phyloP scores from a whole-genome alignment of 2,797 vertebrate genomes.

The Mormyrops boulengeri region DNA sequence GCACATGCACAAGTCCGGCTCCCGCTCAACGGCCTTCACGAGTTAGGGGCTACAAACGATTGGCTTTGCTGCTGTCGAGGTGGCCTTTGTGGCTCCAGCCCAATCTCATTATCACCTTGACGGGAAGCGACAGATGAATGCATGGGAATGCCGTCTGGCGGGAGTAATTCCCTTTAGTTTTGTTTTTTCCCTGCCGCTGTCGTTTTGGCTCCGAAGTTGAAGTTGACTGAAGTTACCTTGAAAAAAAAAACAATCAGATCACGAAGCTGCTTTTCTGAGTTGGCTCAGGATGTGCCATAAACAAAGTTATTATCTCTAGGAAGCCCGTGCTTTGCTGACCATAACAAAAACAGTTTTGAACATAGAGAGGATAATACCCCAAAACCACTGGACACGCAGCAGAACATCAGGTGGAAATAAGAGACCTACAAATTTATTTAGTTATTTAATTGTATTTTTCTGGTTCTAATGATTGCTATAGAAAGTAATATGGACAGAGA shows the following conservation, averaged over 20 bases:
- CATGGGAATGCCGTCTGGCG: not conserved
- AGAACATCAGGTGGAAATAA: not conserved
- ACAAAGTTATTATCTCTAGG: not conserved
- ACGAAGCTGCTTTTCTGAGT: not conserved
- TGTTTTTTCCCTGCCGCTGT: not conserved
- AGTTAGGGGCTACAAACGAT: not conserved
- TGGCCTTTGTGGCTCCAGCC: not conserved
- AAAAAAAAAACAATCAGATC: not conserved
- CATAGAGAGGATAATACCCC: not conserved
- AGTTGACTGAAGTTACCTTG: not conserved
- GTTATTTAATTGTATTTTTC: not conserved
- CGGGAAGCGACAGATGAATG: not conserved
- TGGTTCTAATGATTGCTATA: not conserved
- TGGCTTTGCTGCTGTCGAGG: not conserved
- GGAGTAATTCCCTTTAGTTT: not conserved
- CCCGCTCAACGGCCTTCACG: not conserved
- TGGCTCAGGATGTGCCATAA: not conserved
- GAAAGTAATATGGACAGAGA: not conserved
- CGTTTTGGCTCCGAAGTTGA: not conserved
- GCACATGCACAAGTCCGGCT: not conserved
- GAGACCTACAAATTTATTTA: not conserved
- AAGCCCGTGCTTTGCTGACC: not conserved
- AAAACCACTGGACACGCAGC: not conserved
- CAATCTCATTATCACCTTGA: not conserved
- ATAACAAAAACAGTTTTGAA: not conserved